Base-by-base conservation (phyloP, 2,888 invertebrate species). In the Erebia aethiops region DNA sequence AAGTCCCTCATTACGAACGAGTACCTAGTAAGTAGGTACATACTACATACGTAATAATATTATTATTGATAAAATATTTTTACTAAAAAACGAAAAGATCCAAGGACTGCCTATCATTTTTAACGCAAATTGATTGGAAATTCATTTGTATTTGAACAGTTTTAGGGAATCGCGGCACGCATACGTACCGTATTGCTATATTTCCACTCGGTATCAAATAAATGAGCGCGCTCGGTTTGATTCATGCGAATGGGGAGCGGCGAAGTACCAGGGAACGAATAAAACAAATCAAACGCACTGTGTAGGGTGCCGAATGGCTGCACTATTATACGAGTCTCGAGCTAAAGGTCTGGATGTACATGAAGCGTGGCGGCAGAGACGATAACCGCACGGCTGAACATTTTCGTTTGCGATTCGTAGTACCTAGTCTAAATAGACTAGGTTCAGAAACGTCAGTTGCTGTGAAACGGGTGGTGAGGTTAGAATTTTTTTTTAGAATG, bases 141-240 rank as follows among this genome's bases (percentile, higher is more conserved):
- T 43, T 43, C 66, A 21, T 56, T 21, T 43, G 21, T 58, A 41
- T 11, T 65, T 35, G 16, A 73, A 68, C 21, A 51, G 64, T 65
- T 68, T 71, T 46, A 65, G 64, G 11, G 51, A 66, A 54, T 57
- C 52, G 58, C 52, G 35, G 49, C 52, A 67, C 72, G 68, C 68
- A 67, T 41, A 66, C 43, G 61, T 21, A 16, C 41, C 71, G 74
- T 81, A 81, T 83, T 51, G 66, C 84, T 86, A 86, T 85, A 86
- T 86, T 84, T 84, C 82, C 82, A 81, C 82, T 83, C 81, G 83
- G 87, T 86, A 90, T 87, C 90, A 89, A 91, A 92, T 90, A 91
- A 92, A 92, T 91, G 91, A 91, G 88, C 87, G 82, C 88, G 90
- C 81, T 82, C 89, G 83, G 87, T 90, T 92, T 92, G 91, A 92